Percentiles rank a stretch among this genome's conserved stretches.
Evolutionary conservation across 2,113 vertebrate genomes (phyloP).

Genomic region (Campylorhamphus procurvoides): DNA sequence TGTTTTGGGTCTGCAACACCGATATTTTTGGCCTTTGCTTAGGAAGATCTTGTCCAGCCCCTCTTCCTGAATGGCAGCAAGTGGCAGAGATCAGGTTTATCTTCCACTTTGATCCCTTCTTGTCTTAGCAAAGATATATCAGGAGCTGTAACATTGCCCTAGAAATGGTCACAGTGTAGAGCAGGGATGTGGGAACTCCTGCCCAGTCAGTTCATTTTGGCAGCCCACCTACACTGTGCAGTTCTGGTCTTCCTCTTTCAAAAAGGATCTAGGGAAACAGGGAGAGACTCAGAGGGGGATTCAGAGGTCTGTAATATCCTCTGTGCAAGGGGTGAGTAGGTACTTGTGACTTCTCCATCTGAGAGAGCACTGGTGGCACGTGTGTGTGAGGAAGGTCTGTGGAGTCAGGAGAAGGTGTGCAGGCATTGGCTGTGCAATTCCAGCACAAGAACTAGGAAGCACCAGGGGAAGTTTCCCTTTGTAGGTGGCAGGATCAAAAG

Average conservation of each 20-base stretch:
- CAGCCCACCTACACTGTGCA: background rate
- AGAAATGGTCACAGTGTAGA: background rate
- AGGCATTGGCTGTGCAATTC: background rate
- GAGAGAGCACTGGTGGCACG: background rate
- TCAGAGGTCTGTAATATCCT: background rate
- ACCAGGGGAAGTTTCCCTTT: background rate
- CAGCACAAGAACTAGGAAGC: background rate
- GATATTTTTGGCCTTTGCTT: slow-evolving; percentile 5
- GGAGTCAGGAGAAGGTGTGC: background rate
- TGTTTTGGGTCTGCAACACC: background rate
- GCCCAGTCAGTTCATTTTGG: background rate
- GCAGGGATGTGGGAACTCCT: background rate
- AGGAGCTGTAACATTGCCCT: background rate
- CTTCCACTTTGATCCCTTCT: background rate
- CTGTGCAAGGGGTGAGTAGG: background rate
- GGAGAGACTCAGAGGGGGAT: background rate
- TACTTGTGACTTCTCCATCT: background rate
- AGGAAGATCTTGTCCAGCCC: background rate
- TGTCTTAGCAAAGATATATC: background rate
- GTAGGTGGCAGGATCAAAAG: background rate
- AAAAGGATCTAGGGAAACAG: background rate
- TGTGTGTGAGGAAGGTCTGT: background rate
- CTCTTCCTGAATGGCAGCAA: background rate
- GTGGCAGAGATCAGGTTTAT: background rate
- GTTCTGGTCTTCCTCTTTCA: background rate